Percentiles rank a stretch among this genome's conserved stretches.
Evolutionary conservation across 1,140 invertebrate species (phyloP).

Genomic region (Ceratitis capitata): DNA sequence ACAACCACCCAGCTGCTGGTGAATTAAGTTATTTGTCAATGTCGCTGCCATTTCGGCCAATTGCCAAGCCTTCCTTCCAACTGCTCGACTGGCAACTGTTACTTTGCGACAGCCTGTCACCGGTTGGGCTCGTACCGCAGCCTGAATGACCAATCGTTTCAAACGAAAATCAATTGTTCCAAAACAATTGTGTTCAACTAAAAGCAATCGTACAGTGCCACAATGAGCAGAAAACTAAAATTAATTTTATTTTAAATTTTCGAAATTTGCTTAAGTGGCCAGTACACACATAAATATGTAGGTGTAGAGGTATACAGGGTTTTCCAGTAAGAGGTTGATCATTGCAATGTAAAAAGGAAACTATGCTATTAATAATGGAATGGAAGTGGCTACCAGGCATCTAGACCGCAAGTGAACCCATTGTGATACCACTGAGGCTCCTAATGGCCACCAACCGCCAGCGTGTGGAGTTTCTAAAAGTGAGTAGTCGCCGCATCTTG

Average conservation of each 20-base stretch:
- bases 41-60: neutral
- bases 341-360: too few species aligned
- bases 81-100: neutral
- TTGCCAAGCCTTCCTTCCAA: conserved; percentile 4
- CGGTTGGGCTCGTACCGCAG: neutral
- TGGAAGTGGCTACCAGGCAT: too few species aligned
- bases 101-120: conserved; percentile 28
- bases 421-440: too few species aligned
- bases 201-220: neutral
- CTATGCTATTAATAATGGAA: too few species aligned
- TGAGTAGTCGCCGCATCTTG: too few species aligned
- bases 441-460: too few species aligned
- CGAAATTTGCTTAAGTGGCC: neutral
- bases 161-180: neutral
- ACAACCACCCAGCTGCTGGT: neutral
- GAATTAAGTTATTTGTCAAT: conserved; percentile 29
- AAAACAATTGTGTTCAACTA: neutral
- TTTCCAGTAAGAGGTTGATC: too few species aligned
- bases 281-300: too few species aligned
- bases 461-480: too few species aligned
- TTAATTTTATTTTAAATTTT: neutral
- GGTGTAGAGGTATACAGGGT: too few species aligned
- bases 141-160: neutral
- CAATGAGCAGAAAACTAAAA: too few species aligned
- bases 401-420: too few species aligned